Evolutionary conservation across 1,140 invertebrate species (phyloP).

Genomic region (Subanguina moxae): DNA sequence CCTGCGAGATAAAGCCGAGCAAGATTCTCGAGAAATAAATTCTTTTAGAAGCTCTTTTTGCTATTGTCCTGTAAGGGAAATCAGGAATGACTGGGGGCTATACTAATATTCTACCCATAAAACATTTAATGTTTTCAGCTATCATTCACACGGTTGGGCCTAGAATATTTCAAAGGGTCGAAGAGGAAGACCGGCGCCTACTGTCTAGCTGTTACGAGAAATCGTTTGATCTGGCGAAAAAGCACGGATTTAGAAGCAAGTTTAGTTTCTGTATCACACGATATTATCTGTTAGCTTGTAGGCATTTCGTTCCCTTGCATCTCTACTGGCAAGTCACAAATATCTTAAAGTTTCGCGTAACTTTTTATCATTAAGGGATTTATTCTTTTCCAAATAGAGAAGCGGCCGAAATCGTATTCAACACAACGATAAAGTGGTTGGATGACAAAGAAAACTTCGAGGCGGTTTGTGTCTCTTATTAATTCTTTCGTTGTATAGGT

Average conservation of each 20-base stretch:
- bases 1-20: too few species aligned
- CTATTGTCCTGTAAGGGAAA: too few species aligned
- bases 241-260: slow-evolving; percentile 20
- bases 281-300: not conserved
- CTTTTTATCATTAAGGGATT: slow-evolving; percentile 1
- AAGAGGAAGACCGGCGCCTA: slow-evolving; percentile 2
- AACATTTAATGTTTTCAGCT: slow-evolving; percentile 7
- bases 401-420: slow-evolving; percentile 24
- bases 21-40: too few species aligned
- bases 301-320: slow-evolving; percentile 30
- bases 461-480: not conserved
- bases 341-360: too few species aligned
- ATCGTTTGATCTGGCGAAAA: slow-evolving; percentile 24
- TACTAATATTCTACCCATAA: too few species aligned
- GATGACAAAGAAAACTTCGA: slow-evolving; percentile 18
- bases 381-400: slow-evolving; percentile 31
- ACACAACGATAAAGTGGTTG: slow-evolving; percentile 16
- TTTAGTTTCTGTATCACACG: not conserved
- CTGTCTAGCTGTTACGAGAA: slow-evolving; percentile 25
- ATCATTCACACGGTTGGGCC: slow-evolving; percentile 35
- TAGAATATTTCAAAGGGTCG: slow-evolving; percentile 5
- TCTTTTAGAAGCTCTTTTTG: too few species aligned
- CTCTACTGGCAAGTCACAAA: slow-evolving; percentile 13
- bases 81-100: too few species aligned
- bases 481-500: not conserved